These are phyloP conservation scores for Alligator mississippiensis DNA, from an alignment of 2,113 vertebrate genomes.

Conservation along the genomic window DNA sequence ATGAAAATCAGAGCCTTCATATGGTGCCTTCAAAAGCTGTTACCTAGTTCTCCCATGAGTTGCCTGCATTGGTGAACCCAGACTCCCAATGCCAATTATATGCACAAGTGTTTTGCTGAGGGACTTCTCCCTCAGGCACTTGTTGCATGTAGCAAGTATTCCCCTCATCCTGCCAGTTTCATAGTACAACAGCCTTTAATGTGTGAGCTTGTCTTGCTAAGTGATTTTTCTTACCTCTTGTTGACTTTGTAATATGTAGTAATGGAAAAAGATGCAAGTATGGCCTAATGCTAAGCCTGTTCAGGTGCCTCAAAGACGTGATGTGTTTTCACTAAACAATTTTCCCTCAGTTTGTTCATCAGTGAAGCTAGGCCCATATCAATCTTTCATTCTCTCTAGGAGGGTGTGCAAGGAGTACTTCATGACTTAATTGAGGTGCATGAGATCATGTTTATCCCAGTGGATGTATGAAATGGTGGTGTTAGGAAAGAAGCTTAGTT, in stretches of 20 bases:
- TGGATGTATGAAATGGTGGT: accelerated
- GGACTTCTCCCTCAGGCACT: neutral
- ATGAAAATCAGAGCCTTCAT: neutral
- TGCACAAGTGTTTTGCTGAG: neutral
- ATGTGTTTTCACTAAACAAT: neutral
- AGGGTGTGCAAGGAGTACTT: neutral
- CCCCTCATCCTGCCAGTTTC: neutral
- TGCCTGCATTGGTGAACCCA: neutral
- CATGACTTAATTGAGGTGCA: neutral
- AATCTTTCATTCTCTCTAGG: neutral
- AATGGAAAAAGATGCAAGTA: neutral
- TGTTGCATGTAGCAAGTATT: neutral
- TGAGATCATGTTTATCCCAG: neutral
- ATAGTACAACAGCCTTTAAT: neutral
- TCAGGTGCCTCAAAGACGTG: neutral
- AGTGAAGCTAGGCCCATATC: neutral
- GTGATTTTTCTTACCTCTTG: neutral
- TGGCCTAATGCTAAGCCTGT: neutral
- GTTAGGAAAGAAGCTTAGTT: neutral
- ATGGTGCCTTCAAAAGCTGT: neutral
- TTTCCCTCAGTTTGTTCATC: neutral
- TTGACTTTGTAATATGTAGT: neutral
- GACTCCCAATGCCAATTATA: neutral
- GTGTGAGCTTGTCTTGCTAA: neutral
- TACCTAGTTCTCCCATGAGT: neutral